These are phyloP conservation scores for Dexiosoma caninum DNA, from an alignment of 2,888 invertebrate species.

Conservation along the genomic window DNA sequence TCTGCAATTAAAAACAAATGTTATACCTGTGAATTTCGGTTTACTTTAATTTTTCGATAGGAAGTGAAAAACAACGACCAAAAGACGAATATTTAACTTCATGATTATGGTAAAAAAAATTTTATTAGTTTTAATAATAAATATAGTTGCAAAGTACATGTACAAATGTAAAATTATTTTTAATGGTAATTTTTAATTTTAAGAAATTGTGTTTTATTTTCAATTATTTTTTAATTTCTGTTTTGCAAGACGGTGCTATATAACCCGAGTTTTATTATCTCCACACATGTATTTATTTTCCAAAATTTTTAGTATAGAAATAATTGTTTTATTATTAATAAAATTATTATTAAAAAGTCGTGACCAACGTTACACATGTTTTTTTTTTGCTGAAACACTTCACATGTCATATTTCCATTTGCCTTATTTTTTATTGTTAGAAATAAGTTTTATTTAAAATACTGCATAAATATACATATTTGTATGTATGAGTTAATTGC, in stretches of 20 bases:
- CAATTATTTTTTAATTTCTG: neutral
- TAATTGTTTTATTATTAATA: neutral
- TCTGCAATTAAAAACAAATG: conserved; percentile 39
- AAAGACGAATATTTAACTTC: conserved; percentile 9
- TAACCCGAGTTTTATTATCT: conserved; percentile 15
- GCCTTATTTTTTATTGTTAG: conserved; percentile 39
- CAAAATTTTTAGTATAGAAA: neutral
- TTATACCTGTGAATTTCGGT: neutral
- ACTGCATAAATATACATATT: conserved; percentile 26
- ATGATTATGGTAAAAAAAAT: neutral
- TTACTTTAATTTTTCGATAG: neutral
- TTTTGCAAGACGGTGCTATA: conserved; percentile 47
- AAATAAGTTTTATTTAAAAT: conserved; percentile 5
- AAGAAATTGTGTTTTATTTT: no score
- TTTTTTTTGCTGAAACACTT: neutral
- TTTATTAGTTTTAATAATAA: neutral
- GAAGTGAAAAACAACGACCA: neutral
- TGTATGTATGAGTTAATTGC: conserved; percentile 14
- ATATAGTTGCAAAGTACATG: conserved; percentile 2
- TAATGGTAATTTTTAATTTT: no score
- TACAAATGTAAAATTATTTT: conserved; percentile 14
- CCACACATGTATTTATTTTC: conserved; percentile 2
- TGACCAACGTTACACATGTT: neutral
- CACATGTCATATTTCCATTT: conserved; percentile 22
- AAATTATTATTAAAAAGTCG: neutral